phyloP scores from a whole-genome alignment of 2,797 vertebrate genomes.

The Danio choprae region DNA sequence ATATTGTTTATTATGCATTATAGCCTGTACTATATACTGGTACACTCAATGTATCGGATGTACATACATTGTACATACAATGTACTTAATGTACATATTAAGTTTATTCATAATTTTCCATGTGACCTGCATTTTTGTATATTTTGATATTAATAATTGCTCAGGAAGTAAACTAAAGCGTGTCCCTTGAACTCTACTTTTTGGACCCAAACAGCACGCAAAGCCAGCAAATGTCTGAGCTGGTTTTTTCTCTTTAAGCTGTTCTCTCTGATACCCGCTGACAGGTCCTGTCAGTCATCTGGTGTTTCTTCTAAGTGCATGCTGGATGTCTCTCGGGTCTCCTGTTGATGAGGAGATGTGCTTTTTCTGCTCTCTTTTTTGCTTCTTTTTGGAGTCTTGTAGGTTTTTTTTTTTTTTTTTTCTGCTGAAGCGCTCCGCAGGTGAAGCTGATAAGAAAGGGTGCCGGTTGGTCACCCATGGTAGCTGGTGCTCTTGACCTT shows the following conservation, averaged over 20 bases:
- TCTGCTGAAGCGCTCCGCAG: constrained; percentile 1
- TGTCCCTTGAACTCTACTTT: not conserved
- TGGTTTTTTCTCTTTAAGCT: constrained; percentile 2
- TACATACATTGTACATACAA: too few species aligned
- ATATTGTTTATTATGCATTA: too few species aligned
- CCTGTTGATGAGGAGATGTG: constrained; percentile 11
- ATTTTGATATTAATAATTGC: not conserved
- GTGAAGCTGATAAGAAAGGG: constrained; percentile 15
- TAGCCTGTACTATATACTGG: too few species aligned
- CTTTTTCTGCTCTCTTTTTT: not conserved
- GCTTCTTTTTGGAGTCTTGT: not conserved
- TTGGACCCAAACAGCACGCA: not conserved
- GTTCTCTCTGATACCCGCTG: constrained; percentile 16
- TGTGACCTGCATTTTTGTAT: not conserved
- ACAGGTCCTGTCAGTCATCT: constrained; percentile 20
- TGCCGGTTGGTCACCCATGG: not conserved
- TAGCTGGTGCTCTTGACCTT: constrained; percentile 33
- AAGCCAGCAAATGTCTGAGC: not conserved
- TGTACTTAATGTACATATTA: too few species aligned
- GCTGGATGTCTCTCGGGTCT: constrained; percentile 9
- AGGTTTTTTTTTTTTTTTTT: constrained; percentile 11
- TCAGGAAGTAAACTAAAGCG: constrained; percentile 12
- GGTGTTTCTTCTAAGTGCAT: constrained; percentile 1
- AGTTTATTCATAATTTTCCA: too few species aligned
- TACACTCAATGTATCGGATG: too few species aligned